Conservation (phyloP, 2,113 vertebrate genomes). For the Nanorana parkeri region DNA sequence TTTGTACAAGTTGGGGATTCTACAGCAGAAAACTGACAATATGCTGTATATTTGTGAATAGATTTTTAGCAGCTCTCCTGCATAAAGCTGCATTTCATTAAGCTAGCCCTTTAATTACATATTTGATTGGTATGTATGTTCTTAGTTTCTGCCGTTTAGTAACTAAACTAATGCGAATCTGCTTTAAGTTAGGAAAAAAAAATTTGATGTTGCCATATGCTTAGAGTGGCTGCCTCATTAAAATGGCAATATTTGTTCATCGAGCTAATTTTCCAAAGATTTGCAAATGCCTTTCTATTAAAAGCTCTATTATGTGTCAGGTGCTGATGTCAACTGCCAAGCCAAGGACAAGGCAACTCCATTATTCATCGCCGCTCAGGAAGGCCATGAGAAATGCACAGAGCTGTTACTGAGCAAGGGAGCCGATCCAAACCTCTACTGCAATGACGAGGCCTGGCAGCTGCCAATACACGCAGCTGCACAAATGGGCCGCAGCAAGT, state of each 20-base stretch:
- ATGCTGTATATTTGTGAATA: no score
- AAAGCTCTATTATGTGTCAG: conserved; percentile 68
- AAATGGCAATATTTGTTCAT: conserved; percentile 14
- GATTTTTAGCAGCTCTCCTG: no score
- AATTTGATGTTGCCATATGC: conserved; percentile 41
- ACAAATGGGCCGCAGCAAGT: conserved; percentile 85
- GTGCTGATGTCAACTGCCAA: conserved; percentile 85
- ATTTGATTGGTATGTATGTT: neutral
- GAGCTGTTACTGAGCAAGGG: conserved; percentile 78
- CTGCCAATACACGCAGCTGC: conserved; percentile 91
- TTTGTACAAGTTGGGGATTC: no score
- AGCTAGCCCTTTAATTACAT: no score
- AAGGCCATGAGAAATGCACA: conserved; percentile 85
- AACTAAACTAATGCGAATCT: conserved; percentile 27
- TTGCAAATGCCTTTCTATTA: conserved; percentile 11
- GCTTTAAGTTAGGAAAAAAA: conserved; percentile 23
- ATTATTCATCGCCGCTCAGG: conserved; percentile 91
- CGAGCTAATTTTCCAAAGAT: conserved; percentile 22
- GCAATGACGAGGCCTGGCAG: conserved; percentile 86
- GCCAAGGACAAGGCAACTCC: conserved; percentile 89
- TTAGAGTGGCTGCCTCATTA: conserved; percentile 21
- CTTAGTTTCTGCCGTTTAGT: conserved; percentile 3
- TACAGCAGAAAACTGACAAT: no score
- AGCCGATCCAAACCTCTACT: conserved; percentile 85
- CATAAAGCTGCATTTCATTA: no score